These are phyloP conservation scores for Mylabris sibirica DNA, from an alignment of 2,888 invertebrate genomes.

Conservation along the genomic window DNA sequence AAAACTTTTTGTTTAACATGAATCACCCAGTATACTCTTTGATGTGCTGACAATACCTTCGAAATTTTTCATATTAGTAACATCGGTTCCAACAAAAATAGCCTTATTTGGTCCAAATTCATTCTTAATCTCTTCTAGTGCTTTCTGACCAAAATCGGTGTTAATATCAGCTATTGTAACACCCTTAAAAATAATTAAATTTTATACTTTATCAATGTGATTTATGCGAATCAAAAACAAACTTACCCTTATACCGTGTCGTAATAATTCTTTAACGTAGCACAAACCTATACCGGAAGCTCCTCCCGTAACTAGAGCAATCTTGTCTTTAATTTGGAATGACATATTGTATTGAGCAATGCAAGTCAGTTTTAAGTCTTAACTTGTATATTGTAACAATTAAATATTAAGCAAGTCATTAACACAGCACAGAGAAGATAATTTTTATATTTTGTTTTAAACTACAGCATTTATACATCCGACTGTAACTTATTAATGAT, in stretches of 20 bases:
- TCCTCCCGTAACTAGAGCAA: conserved; percentile 42
- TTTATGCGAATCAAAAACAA: too few species aligned
- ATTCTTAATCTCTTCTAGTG: conserved; percentile 67
- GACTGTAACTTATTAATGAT: too few species aligned
- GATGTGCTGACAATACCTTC: neutral
- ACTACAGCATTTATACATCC: too few species aligned
- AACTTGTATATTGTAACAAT: too few species aligned
- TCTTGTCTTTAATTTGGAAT: conserved; percentile 38
- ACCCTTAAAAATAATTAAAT: conserved; percentile 8
- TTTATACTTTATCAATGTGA: too few species aligned
- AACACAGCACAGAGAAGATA: too few species aligned
- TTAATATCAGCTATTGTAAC: conserved; percentile 26
- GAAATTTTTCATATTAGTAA: neutral
- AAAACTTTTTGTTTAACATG: too few species aligned
- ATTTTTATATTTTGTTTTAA: too few species aligned
- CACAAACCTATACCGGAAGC: conserved; percentile 39
- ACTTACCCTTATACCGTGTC: conserved; percentile 22
- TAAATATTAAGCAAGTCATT: too few species aligned
- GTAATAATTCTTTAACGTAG: conserved; percentile 36
- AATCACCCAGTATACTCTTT: neutral
- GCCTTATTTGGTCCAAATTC: conserved; percentile 72
- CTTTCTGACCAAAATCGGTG: conserved; percentile 62
- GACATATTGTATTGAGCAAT: too few species aligned
- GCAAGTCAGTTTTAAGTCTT: too few species aligned
- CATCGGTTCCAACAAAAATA: neutral